Base-by-base conservation (phyloP, 2,113 vertebrate genomes). In the Craseonycteris thonglongyai region DNA sequence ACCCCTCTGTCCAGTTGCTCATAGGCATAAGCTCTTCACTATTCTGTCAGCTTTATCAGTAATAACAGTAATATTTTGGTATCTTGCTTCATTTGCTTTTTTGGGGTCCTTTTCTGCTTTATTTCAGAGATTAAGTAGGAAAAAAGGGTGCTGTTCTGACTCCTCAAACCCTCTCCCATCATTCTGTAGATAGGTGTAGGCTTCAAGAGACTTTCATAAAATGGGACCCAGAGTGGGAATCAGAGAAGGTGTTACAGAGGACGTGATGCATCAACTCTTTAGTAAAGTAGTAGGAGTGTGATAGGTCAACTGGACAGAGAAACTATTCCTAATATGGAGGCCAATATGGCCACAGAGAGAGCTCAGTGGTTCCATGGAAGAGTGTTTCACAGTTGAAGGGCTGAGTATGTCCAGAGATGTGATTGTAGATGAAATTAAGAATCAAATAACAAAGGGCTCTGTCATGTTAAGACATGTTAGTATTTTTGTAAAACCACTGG, bases 241-340 rank as follows among this genome's bases (percentile, higher is more conserved):
- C 19, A 68, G 7, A 42, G 42, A 56, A 49, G 12, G 33, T 72
- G 51, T 78, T 61, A n/a, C 6, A 72, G 19, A 30, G 54, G 56
- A 72, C 35, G n/a, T 4, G 2, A 19, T 33, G 9, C 1, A 7
- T 42, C 35, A 75, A 12, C 51, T 49, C 51, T 75, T 47, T 4
- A 8, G 10, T 6, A 30, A 26, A 79, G 40, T 58, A 30, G 49
- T n/a, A 26, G 5, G 49, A 40, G 26, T 14, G 1, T 33, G 47
- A 28, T 33, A 35, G 9, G 6, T 30, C 35, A n/a, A 6, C 16
- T 42, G 49, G 35, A n/a, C 19, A 56, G 38, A 58, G 38, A 28
- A 40, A 1, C 21, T 47, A 4, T 9, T 26, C 9, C 30, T 56
- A 16, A 24, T 1, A 15, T 0, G 1, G 19, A 69, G 35, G 11